Evolutionary conservation across 2,797 vertebrate genomes (phyloP).

Genomic region (Oreortyx pictus): DNA sequence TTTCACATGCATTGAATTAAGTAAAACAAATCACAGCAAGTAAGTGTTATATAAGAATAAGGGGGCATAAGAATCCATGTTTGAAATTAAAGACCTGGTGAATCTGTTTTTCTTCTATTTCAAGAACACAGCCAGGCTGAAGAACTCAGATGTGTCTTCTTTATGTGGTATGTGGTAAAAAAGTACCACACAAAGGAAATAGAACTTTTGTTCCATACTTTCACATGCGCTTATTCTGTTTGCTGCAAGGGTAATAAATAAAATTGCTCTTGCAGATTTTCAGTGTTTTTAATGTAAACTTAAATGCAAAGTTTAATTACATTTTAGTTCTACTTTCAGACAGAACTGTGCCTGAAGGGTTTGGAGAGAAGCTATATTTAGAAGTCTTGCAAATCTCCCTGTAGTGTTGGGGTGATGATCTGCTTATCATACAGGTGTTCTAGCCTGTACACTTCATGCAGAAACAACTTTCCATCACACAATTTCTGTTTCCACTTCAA

Average conservation of each 20-base stretch:
- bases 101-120: background rate
- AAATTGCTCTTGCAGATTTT: background rate
- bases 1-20: background rate
- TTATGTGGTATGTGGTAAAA: background rate
- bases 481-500: conserved; percentile 17
- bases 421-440: conserved; percentile 54
- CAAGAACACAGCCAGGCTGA: background rate
- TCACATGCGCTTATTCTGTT: background rate
- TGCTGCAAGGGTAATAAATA: background rate
- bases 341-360: conserved; percentile 39
- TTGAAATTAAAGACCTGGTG: background rate
- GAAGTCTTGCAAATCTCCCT: conserved; percentile 46
- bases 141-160: background rate
- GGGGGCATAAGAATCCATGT: background rate
- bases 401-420: conserved; percentile 24
- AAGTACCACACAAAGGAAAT: background rate
- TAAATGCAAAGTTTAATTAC: conserved; percentile 44
- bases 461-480: conserved; percentile 13
- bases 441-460: conserved; percentile 3
- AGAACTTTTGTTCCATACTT: background rate
- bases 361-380: background rate
- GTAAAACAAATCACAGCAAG: background rate
- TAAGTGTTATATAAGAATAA: background rate
- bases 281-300: background rate
- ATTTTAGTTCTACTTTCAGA: conserved; percentile 48